Evolutionary conservation across 2,113 vertebrate genomes (phyloP).

Genomic region (Piaya cayana): DNA sequence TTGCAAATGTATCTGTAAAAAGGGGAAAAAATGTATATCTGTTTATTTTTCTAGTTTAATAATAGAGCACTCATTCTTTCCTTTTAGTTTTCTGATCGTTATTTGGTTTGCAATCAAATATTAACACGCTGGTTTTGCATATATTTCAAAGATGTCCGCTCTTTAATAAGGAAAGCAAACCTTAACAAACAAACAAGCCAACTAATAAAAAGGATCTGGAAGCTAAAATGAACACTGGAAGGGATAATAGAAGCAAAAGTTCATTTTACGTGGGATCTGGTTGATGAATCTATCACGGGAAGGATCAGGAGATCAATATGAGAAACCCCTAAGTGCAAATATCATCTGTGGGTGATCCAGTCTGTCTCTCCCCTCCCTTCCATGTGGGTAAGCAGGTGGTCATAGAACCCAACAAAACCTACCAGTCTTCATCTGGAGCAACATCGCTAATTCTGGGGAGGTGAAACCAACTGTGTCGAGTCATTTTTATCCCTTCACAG

Average conservation of each 20-base stretch:
- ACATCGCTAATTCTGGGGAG: neutral
- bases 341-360: neutral
- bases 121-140: conserved; percentile 31
- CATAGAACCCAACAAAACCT: neutral
- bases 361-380: neutral
- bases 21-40: conserved; percentile 55
- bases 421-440: neutral
- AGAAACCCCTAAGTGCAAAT: neutral
- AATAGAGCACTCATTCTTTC: conserved; percentile 48
- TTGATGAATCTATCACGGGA: neutral
- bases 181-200: neutral
- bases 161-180: conserved; percentile 38
- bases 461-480: neutral
- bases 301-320: neutral
- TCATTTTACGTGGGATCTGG: neutral
- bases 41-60: conserved; percentile 71
- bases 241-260: neutral
- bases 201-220: neutral
- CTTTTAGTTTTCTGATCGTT: conserved; percentile 28
- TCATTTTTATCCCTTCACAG: conserved; percentile 18
- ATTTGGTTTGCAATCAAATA: conserved; percentile 45
- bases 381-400: neutral
- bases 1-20: conserved; percentile 72
- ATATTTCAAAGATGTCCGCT: neutral
- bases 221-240: neutral